phyloP scores from a whole-genome alignment of 2,888 invertebrate species.

The Lapara coniferarum region DNA sequence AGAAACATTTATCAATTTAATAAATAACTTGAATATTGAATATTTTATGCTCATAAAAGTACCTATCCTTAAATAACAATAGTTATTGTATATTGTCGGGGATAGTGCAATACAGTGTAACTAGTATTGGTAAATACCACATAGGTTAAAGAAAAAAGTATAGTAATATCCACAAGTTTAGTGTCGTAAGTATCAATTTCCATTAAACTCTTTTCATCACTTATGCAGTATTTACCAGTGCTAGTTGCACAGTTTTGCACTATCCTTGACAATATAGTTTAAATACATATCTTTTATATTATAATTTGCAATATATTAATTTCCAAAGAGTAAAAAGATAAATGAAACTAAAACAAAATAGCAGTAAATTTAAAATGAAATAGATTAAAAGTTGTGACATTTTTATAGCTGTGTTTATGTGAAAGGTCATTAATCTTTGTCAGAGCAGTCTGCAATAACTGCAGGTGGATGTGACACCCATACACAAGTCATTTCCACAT shows the following conservation, averaged over 20 bases:
- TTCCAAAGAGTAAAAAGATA: not conserved
- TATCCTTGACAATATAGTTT: too few species aligned
- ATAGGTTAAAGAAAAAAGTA: too few species aligned
- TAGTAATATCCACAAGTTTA: too few species aligned
- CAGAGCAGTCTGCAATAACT: not conserved
- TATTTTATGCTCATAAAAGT: not conserved
- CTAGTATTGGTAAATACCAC: too few species aligned
- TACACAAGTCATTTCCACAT: not conserved
- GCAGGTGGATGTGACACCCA: not conserved
- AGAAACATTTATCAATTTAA: too few species aligned
- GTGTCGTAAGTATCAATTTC: too few species aligned
- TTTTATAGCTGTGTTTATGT: constrained; percentile 21
- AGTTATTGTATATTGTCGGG: too few species aligned
- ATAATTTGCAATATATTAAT: not conserved
- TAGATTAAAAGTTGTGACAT: not conserved
- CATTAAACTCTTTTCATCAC: too few species aligned
- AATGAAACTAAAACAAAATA: not conserved
- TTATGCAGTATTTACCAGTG: too few species aligned
- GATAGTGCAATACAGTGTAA: too few species aligned
- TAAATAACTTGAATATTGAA: not conserved
- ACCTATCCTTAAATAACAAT: too few species aligned
- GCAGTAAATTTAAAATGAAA: not conserved
- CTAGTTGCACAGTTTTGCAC: too few species aligned
- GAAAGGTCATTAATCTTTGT: constrained; percentile 12
- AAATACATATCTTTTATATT: not conserved